These are phyloP conservation scores for Mesochorus sp. DNA, from an alignment of 2,888 invertebrate genomes.

Conservation along the genomic window DNA sequence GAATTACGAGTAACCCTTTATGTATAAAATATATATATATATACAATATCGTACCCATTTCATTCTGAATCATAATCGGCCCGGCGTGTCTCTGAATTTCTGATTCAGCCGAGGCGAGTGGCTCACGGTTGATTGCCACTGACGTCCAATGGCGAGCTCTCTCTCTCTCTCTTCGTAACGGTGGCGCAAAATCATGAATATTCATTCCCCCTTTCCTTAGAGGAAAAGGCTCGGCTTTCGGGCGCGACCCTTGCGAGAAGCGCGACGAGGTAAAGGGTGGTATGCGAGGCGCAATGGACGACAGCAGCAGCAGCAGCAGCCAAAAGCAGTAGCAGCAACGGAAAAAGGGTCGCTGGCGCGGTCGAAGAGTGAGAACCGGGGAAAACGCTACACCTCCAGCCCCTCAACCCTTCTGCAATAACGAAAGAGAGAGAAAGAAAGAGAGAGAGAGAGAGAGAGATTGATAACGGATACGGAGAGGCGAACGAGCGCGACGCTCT, in stretches of 20 bases:
- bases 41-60: constrained; percentile 10
- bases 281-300: constrained; percentile 49
- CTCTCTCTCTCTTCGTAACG: too few species aligned
- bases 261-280: constrained; percentile 36
- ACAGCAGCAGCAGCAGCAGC: constrained; percentile 56
- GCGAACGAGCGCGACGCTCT: constrained; percentile 48
- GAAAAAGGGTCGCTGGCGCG: constrained; percentile 60
- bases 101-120: constrained; percentile 66
- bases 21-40: constrained; percentile 20
- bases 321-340: constrained; percentile 47
- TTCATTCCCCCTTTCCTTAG: constrained; percentile 79
- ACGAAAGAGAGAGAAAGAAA: constrained; percentile 74
- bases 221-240: constrained; percentile 70
- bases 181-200: constrained; percentile 79
- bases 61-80: constrained; percentile 59
- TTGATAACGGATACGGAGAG: constrained; percentile 79
- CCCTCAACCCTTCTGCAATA: constrained; percentile 56
- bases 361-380: constrained; percentile 56
- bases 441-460: constrained; percentile 75
- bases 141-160: constrained; percentile 78
- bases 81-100: constrained; percentile 65
- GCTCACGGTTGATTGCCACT: constrained; percentile 79
- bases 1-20: not conserved
- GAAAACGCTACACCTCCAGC: constrained; percentile 34
- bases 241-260: constrained; percentile 62